Evolutionary conservation across 2,888 invertebrate genomes (phyloP), one percentile per base, ranked within the genome.

Genomic region (Dione juno): DNA sequence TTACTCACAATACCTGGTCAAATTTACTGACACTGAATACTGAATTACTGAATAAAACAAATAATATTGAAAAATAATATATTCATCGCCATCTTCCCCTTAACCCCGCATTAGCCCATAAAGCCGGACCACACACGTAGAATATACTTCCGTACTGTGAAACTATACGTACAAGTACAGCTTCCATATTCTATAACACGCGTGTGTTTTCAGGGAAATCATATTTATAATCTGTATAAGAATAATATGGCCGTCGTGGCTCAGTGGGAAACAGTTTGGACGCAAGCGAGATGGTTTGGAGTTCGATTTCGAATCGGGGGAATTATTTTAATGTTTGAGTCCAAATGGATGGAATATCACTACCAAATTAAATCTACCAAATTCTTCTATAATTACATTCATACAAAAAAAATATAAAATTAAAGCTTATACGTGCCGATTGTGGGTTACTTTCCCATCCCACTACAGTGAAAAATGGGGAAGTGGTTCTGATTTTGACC

Each of bases 61-160:
- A 40, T 10, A 40, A 40, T 5, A 40, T 37, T 6, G 37, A 48
- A 3, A 48, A 48, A 48, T 10, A 16, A 3, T 48, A 0, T 8
- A 21, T 1, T 59, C 41, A 43, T 3, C 1, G 9, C 37, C 14
- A 43, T 14, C 59, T 21, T 66, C 70, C 43, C 73, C 71, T 73
- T 73, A 73, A 66, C 66, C 6, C 13, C 71, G 71, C 66, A 68
- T 66, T 43, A 52, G 63, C 70, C 58, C 68, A 67, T 72, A 72
- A 73, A 73, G 52, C 64, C 10, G 63, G 73, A 73, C 73, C 73
- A 73, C 73, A 68, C 73, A 73, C 73, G 68, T 53, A 45, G 53
- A 43, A 54, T 41, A 66, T 43, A 53, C 68, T 68, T 63, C 68
- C 68, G 63, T 54, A 63, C n/a, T 28, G 14, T 57, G 41, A 28